Base-by-base conservation (phyloP, 2,888 invertebrate species). In the Caenorhabditis imperialis region DNA sequence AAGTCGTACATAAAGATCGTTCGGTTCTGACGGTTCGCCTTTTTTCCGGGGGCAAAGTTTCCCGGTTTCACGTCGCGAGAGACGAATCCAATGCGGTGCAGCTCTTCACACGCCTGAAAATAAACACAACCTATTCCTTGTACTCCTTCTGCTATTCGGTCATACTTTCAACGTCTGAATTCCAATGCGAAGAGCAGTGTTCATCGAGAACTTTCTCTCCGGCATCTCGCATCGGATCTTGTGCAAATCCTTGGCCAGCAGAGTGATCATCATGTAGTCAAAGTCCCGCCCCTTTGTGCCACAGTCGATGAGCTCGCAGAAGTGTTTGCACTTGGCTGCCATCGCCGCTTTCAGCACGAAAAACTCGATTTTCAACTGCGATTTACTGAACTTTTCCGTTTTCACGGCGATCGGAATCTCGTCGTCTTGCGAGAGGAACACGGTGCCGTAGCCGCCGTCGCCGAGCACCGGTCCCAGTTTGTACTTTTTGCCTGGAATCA, bases 51-150 rank as follows among this genome's bases (percentile, higher is more conserved):
- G 6, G 83, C 85, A 51, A 85, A 85, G 47, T 85, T 85, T 40
- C 85, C 82, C 2, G 85, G 84, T 62, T 85, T 85, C 22, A 85
- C 72, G 73, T 85, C 85, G 27, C 85, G 76, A 2, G 75, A 78
- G 10, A 84, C 55, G 61, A 62, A 83, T 4, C 84, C 81, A 42
- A 81, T 60, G 22, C 75, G 70, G 51, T 84, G 84, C 3, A 84
- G 76, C 44, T 84, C 84, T 58, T 81, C 78, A 44, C 82, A 77
- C 1, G 81, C 84, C 78, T 81, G 70, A 18, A 73, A 53, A 22
- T 44, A 5, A 44, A 20, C 44, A 44, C 10, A 35, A n/a, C n/a
- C n/a, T n/a, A n/a, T n/a, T n/a, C n/a, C n/a, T n/a, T n/a, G n/a
- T n/a, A n/a, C n/a, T n/a, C n/a, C n/a, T n/a, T n/a, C n/a, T n/a